Percentiles rank a stretch among this genome's conserved stretches.
Conservation (phyloP, 2,113 vertebrate species). For the Hepsetus odoe region DNA sequence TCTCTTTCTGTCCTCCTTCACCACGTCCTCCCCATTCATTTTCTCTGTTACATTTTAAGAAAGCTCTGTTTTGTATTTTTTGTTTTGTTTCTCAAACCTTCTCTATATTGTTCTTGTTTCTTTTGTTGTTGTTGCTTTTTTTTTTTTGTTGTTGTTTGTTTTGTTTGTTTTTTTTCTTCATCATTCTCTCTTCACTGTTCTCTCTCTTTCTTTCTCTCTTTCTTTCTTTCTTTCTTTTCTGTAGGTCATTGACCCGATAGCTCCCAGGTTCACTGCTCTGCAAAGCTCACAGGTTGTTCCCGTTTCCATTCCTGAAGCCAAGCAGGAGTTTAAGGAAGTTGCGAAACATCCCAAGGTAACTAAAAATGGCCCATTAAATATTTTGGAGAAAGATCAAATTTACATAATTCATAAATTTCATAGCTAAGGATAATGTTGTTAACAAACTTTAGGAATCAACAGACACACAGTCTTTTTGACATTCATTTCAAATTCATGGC, state of each 20-base stretch:
- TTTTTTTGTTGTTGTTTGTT: background rate
- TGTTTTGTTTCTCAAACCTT: background rate
- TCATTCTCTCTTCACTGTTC: background rate
- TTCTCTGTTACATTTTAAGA: background rate
- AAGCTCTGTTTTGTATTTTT: background rate
- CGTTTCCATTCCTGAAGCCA: constrained; percentile 83
- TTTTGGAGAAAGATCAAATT: too few species aligned
- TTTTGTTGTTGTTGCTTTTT: background rate
- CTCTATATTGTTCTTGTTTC: too few species aligned
- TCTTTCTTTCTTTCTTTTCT: constrained; percentile 24
- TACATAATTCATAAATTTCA: too few species aligned
- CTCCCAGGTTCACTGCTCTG: constrained; percentile 89
- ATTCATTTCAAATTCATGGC: too few species aligned
- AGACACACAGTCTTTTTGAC: too few species aligned
- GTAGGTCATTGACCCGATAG: constrained; percentile 95
- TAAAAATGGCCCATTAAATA: background rate
- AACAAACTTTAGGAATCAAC: too few species aligned
- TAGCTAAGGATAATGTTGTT: too few species aligned
- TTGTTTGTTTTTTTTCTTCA: background rate
- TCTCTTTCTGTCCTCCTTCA: constrained; percentile 1
- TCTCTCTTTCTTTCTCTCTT: constrained; percentile 20
- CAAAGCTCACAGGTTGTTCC: constrained; percentile 84
- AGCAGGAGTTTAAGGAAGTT: constrained; percentile 89
- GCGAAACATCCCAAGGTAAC: constrained; percentile 95
- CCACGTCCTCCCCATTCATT: background rate